Evolutionary conservation across 2,888 invertebrate species (phyloP).

Genomic region (Folsomia manolachei): DNA sequence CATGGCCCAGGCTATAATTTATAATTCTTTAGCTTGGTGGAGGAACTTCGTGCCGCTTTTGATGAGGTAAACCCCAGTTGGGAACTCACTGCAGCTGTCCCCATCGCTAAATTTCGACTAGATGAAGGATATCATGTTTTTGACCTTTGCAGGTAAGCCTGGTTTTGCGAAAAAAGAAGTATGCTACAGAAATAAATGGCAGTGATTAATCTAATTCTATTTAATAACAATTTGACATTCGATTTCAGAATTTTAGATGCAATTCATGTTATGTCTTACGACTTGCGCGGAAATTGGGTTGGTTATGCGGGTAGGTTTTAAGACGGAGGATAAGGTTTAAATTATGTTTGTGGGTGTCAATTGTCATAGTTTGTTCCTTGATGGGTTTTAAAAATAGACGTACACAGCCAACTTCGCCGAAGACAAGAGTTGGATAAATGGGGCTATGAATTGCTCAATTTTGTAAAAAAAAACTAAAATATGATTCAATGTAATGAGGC

Average conservation of each 20-base stretch:
- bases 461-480: too few species aligned
- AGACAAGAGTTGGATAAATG: constrained; percentile 77
- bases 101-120: constrained; percentile 78
- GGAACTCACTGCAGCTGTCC: constrained; percentile 87
- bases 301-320: constrained; percentile 81
- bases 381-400: too few species aligned
- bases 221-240: too few species aligned
- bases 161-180: too few species aligned
- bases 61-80: constrained; percentile 70
- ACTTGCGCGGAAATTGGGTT: constrained; percentile 63
- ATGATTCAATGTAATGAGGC: too few species aligned
- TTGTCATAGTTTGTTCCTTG: too few species aligned
- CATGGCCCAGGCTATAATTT: too few species aligned
- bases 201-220: too few species aligned
- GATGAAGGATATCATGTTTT: constrained; percentile 89
- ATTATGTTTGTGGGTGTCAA: not conserved
- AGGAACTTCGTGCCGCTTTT: constrained; percentile 76
- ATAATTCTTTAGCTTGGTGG: constrained; percentile 66
- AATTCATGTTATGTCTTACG: constrained; percentile 51
- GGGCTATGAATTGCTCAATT: constrained; percentile 84
- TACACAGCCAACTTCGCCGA: constrained; percentile 80
- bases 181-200: too few species aligned
- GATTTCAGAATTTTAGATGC: constrained; percentile 41
- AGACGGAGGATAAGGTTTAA: not conserved
- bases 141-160: constrained; percentile 75